Evolutionary conservation across 2,888 invertebrate species (phyloP).

Genomic region (Rhabditoides inermis): DNA sequence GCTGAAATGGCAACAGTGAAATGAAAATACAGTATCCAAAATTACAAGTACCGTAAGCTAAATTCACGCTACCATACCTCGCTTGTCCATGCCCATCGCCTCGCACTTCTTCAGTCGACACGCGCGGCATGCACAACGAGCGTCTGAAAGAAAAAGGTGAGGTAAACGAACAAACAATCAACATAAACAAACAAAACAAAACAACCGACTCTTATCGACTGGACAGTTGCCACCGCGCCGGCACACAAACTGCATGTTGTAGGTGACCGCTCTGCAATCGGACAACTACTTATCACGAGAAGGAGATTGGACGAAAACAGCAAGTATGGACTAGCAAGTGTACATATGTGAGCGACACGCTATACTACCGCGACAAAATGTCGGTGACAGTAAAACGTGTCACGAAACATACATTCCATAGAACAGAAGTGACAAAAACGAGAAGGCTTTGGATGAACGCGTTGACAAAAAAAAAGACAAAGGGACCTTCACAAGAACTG

Average conservation of each 20-base stretch:
- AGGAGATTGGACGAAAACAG: too few species aligned
- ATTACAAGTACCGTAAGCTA: not conserved
- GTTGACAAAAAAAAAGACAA: too few species aligned
- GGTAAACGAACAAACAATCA: not conserved
- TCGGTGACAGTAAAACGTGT: too few species aligned
- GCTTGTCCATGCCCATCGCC: slow-evolving; percentile 39
- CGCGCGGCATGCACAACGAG: slow-evolving; percentile 48
- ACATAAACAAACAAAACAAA: not conserved
- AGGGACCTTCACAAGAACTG: too few species aligned
- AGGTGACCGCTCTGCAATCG: slow-evolving; percentile 49
- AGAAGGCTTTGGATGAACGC: too few species aligned
- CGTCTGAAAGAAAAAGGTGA: slow-evolving; percentile 25
- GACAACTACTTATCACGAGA: too few species aligned
- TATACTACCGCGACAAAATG: too few species aligned
- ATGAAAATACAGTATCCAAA: not conserved
- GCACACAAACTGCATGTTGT: slow-evolving; percentile 39
- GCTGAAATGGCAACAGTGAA: slow-evolving; percentile 5
- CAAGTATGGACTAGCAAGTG: too few species aligned
- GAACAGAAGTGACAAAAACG: too few species aligned
- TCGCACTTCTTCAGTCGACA: slow-evolving; percentile 42
- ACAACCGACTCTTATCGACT: slow-evolving; percentile 42
- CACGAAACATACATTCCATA: too few species aligned
- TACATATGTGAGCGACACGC: too few species aligned
- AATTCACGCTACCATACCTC: slow-evolving; percentile 8
- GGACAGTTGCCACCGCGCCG: slow-evolving; percentile 44